Evolutionary conservation across 1,140 invertebrate species (phyloP), one percentile per base, ranked within the genome.

Genomic region (Euschistus heros): DNA sequence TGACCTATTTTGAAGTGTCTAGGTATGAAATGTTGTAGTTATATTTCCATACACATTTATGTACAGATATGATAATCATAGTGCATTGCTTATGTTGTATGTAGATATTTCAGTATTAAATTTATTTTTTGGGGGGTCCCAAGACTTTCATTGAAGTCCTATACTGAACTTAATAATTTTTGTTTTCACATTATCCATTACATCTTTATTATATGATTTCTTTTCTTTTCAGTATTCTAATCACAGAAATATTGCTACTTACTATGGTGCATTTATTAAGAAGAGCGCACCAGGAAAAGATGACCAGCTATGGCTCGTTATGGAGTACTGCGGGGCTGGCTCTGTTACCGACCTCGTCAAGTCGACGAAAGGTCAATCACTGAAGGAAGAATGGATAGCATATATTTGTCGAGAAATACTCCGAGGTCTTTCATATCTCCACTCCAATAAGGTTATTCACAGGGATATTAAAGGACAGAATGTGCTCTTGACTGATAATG

Each of bases 401-500:
- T 99, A 99, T 76, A 96, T 99, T 70, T 98, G 94, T 75, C 82
- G 95, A 68, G 97, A 99, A 80, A 98, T 98, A 69, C 80, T 97
- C 61, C 84, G 96, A 75, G 97, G 96, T 71, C 82, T 99, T 47
- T 92, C 90, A 74, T 97, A 99, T 82, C 85, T 99, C 69, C 97
- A 99, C 79, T 87, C 88, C 70, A 98, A 97, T 77, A 98, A 97
- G 85, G 94, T 99, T 57, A 99, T 99, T 73, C 97, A 99, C 78
- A 84, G 97, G 75, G 97, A 99, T 78, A 99, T 99, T 71, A 99
- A 99, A 79, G 97, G 97, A 50, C 97, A 99, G 78, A 99, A 99
- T 82, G 97, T 99, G 62, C 80, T 99, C 30, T 82, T 99, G 22
- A 99, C 97, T 68, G 97, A 99, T 75, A 98, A 98, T 82, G 96